phyloP scores from a whole-genome alignment of 2,888 invertebrate species.

The Augochlorella aurata region DNA sequence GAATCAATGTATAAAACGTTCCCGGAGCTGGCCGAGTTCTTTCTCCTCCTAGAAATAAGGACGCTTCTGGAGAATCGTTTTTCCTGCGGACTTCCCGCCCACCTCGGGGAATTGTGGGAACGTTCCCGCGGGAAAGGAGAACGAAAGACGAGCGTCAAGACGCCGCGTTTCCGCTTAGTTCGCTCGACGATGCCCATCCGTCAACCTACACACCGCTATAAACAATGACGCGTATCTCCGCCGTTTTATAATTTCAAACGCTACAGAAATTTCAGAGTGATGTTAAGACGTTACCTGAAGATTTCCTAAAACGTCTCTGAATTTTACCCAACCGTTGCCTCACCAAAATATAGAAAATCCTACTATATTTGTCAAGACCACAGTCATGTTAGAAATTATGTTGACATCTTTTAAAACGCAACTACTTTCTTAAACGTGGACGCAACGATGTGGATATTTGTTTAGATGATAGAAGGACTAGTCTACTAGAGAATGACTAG shows the following conservation, averaged over 20 bases:
- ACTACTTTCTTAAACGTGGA: no score
- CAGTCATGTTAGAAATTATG: no score
- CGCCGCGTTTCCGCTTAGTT: conserved; percentile 3
- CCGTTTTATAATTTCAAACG: not conserved
- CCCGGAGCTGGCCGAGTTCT: not conserved
- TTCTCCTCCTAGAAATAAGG: not conserved
- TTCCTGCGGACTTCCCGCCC: conserved; percentile 2
- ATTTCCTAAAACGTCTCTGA: not conserved
- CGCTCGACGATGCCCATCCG: not conserved
- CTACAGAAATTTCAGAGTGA: not conserved
- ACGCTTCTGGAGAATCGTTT: not conserved
- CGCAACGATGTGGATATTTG: no score
- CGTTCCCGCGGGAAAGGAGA: not conserved
- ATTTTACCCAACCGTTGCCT: not conserved
- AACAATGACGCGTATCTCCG: not conserved
- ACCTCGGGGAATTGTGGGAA: not conserved
- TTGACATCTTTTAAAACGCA: no score
- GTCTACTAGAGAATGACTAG: no score
- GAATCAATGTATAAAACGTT: conserved; percentile 8
- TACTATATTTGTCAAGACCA: not conserved
- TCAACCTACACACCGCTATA: not conserved
- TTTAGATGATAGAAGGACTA: no score
- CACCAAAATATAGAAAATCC: not conserved
- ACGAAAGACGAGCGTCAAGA: not conserved
- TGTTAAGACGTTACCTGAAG: not conserved